A percentile compares a stretch with the other conserved stretches of the same genome.
These are phyloP conservation scores for Beaufortia kweichowensis DNA, from an alignment of 2,113 vertebrate genomes.

Conservation along the genomic window DNA sequence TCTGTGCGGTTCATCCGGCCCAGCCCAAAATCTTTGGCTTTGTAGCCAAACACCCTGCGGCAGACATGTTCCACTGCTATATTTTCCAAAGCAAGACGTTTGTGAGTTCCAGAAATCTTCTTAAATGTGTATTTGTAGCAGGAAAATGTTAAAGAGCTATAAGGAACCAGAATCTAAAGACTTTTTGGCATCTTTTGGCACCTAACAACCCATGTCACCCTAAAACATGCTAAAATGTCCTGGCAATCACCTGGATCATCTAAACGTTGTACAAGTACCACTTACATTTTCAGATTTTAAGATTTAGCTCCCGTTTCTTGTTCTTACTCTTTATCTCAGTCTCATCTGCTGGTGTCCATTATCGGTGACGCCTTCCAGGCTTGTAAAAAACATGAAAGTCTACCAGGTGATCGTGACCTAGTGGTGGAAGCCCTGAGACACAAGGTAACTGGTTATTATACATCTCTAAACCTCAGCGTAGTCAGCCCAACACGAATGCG, in stretches of 20 bases:
- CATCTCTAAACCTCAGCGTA: background rate
- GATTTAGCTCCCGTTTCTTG: background rate
- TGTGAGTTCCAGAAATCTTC: conserved; percentile 63
- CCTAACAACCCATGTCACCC: no score
- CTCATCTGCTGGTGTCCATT: conserved; percentile 70
- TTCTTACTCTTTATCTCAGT: conserved; percentile 52
- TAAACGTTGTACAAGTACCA: no score
- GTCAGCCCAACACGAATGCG: background rate
- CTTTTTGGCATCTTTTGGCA: no score
- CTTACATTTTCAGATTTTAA: background rate
- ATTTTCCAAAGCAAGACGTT: conserved; percentile 72
- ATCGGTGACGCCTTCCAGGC: conserved; percentile 69
- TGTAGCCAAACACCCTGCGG: conserved; percentile 68
- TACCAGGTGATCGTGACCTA: conserved; percentile 64
- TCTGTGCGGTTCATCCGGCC: conserved; percentile 69
- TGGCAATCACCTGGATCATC: no score
- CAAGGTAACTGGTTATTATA: conserved; percentile 60
- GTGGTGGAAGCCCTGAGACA: conserved; percentile 76
- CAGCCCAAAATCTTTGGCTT: conserved; percentile 72
- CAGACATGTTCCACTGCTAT: conserved; percentile 71
- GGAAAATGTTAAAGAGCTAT: no score
- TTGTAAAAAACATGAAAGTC: conserved; percentile 47
- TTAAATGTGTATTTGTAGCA: background rate
- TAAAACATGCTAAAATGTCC: no score
- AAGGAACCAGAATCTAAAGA: no score